phyloP scores from a whole-genome alignment of 30 jellyfish, hydroid and myxozoan genomes.

The Aurelia sp. region DNA sequence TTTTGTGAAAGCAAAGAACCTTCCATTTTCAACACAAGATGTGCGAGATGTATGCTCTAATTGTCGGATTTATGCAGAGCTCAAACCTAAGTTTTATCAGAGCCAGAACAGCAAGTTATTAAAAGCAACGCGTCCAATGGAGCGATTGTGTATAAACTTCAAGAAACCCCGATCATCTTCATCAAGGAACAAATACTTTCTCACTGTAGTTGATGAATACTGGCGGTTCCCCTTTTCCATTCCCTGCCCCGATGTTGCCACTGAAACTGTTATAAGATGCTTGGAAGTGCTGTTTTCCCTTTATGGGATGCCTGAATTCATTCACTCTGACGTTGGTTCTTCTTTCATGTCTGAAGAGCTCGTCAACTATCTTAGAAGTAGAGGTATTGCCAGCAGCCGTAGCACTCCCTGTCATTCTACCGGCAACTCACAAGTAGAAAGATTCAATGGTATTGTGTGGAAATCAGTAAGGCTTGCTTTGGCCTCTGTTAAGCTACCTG shows the following conservation, averaged over 20 bases:
- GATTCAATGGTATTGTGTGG: slow-evolving; percentile 58
- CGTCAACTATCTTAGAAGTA: slow-evolving; percentile 13
- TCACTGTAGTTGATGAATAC: slow-evolving; percentile 78
- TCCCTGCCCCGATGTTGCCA: slow-evolving; percentile 38
- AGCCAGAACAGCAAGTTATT: too few relatives aligned
- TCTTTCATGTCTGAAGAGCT: slow-evolving; percentile 57
- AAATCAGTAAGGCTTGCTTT: too few relatives aligned
- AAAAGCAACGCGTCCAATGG: too few relatives aligned
- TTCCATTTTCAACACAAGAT: too few relatives aligned
- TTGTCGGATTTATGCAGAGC: too few relatives aligned
- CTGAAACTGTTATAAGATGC: slow-evolving; percentile 56
- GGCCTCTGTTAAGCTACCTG: slow-evolving; percentile 64
- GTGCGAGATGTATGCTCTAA: too few relatives aligned
- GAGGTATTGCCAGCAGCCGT: slow-evolving; percentile 57
- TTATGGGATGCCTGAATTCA: slow-evolving; percentile 63
- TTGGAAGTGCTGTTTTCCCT: too few relatives aligned
- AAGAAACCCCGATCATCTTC: too few relatives aligned
- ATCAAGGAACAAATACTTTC: too few relatives aligned
- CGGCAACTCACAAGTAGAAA: slow-evolving; percentile 63
- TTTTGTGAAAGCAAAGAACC: too few relatives aligned
- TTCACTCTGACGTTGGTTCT: slow-evolving; percentile 73
- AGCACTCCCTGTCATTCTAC: slow-evolving; percentile 64
- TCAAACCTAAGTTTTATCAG: too few relatives aligned
- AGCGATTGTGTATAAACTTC: too few relatives aligned
- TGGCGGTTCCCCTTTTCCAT: slow-evolving; percentile 66